Evolutionary conservation across 2,797 vertebrate species (phyloP).

Genomic region (Eremophila alpestris): DNA sequence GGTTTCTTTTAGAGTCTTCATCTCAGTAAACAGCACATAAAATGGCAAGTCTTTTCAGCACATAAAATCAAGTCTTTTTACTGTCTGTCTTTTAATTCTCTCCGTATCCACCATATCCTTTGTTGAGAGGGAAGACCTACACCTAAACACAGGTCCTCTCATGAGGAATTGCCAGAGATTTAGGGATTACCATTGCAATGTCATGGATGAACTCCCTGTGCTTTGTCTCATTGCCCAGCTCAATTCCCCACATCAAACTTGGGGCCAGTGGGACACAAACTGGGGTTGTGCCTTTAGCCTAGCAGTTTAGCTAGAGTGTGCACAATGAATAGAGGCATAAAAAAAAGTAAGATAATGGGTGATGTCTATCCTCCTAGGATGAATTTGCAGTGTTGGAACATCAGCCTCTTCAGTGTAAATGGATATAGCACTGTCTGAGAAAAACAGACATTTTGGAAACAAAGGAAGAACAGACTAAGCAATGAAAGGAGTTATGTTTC

Average conservation of each 20-base stretch:
- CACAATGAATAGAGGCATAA: neutral
- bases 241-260: neutral
- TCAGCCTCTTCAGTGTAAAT: neutral
- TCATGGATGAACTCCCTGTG: neutral
- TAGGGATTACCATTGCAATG: neutral
- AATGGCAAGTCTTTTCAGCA: too few relatives aligned
- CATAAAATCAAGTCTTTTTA: neutral
- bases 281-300: neutral
- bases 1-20: neutral
- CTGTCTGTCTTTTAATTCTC: neutral
- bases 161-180: neutral
- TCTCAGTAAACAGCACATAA: neutral
- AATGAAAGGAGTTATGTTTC: neutral
- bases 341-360: neutral
- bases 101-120: neutral
- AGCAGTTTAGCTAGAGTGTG: neutral
- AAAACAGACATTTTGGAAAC: neutral
- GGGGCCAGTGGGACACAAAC: neutral
- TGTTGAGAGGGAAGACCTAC: neutral
- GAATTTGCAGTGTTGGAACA: neutral
- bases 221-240: neutral
- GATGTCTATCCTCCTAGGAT: neutral
- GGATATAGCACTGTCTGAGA: rapidly evolving
- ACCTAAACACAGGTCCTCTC: neutral
- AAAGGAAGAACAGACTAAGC: neutral